Evolutionary conservation across 2,888 invertebrate genomes (phyloP).

Genomic region (Eilema sororculum): DNA sequence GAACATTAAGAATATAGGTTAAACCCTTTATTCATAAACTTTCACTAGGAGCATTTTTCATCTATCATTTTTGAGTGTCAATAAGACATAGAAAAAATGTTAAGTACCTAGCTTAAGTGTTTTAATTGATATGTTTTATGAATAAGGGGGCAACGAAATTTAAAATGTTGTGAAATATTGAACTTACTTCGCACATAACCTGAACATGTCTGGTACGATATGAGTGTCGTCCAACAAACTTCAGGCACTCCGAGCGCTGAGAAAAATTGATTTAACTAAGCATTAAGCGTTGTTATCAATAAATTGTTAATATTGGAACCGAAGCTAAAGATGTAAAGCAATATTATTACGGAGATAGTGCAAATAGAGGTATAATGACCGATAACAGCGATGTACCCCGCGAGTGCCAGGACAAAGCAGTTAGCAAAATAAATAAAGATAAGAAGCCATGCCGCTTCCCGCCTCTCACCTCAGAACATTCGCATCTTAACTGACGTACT

Average conservation of each 20-base stretch:
- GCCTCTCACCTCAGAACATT: conserved; percentile 52
- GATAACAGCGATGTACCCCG: not conserved
- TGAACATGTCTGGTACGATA: not conserved
- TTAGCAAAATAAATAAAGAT: conserved; percentile 27
- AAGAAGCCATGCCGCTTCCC: conserved; percentile 35
- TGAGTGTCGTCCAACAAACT: not conserved
- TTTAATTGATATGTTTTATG: not conserved
- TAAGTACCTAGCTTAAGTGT: not conserved
- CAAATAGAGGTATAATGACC: not conserved
- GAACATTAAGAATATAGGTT: not conserved
- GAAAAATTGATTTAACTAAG: conserved; percentile 22
- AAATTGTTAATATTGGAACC: conserved; percentile 14
- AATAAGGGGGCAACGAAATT: not conserved
- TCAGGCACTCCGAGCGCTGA: conserved; percentile 20
- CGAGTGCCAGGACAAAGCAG: conserved; percentile 21
- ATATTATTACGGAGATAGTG: conserved; percentile 7
- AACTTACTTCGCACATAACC: conserved; percentile 20
- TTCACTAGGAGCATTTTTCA: not conserved
- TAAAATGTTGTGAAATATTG: not conserved
- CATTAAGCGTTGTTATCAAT: conserved; percentile 25
- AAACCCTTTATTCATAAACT: conserved; percentile 2
- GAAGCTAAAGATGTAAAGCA: conserved; percentile 17
- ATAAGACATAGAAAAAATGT: not conserved
- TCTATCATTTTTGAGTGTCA: not conserved
- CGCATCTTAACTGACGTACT: conserved; percentile 39